Evolutionary conservation across 64 coral and sea anemone species (phyloP), one percentile per base, ranked within the genome.

Genomic region (Porites lutea): DNA sequence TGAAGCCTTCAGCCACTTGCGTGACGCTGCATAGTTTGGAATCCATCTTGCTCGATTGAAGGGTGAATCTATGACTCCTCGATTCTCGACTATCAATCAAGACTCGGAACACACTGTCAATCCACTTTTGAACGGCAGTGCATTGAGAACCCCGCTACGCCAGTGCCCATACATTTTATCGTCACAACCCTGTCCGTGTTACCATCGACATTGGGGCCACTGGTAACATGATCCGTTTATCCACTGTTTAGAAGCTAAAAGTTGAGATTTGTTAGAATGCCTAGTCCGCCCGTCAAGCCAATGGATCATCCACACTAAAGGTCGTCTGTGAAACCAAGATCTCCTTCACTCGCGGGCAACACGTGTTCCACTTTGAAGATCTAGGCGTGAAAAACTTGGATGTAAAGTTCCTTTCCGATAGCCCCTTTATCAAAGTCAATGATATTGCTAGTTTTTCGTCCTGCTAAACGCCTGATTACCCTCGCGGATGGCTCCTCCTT

Each of bases 381-480:
- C 86, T 75, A 23, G 86, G 50, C 10, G n/a, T 75, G 13, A 23
- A 78, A 21, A 27, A 79, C 20, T 58, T 65, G 62, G 81, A 84
- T 13, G 81, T 84, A 48, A 55, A 84, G 19, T 18, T 84, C 22
- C 59, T 92, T 6, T 52, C 80, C 7, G 67, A 69, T n/a, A 86
- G 52, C 18, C 90, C 90, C 10, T 92, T 92, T n/a, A 92, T 92
- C 79, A 78, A 91, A 15, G 15, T 13, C 16, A 91, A 91, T 43
- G 89, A 92, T 16, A 63, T 92, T 48, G 21, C 90, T 63, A 52
- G 27, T 37, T 37, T 37, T 86, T 49, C 50, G 53, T 20, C 52
- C 52, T 59, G 52, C 79, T 15, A 86, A 92, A 85, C 14, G 79
- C 8, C 51, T 55, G 82, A 78, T 92, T 47, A 79, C 65, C 12